Conservation (phyloP, 2,888 invertebrate species). For the Tenthredo distinguenda region DNA sequence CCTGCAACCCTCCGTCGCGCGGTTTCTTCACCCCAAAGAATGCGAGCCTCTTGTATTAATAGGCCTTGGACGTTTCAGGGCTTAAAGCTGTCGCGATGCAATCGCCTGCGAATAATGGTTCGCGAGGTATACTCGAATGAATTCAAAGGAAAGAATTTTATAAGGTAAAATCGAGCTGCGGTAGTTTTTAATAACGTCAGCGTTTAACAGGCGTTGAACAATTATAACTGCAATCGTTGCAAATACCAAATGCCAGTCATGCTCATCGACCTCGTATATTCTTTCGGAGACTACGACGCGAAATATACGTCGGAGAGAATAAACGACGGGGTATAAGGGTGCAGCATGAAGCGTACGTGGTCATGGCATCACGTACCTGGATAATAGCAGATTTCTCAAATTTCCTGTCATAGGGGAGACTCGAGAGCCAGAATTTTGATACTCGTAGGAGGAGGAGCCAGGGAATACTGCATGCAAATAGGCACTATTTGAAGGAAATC, state of each 20-base stretch:
- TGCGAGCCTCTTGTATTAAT: constrained; percentile 30
- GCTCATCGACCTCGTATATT: not conserved
- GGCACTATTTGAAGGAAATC: constrained; percentile 8
- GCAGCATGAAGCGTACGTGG: constrained; percentile 8
- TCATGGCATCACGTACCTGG: constrained; percentile 24
- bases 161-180: not conserved
- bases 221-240: not conserved
- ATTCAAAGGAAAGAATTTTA: not conserved
- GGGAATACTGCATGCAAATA: constrained; percentile 36
- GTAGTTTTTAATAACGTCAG: constrained; percentile 3
- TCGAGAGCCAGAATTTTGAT: constrained; percentile 30
- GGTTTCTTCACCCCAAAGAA: constrained; percentile 42
- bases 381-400: constrained; percentile 47
- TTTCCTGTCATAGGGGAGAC: constrained; percentile 6
- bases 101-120: constrained; percentile 16
- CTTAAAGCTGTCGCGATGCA: constrained; percentile 31
- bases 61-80: constrained; percentile 19
- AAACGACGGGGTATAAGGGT: not conserved
- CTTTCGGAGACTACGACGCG: not conserved
- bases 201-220: not conserved
- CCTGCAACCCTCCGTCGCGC: constrained; percentile 47
- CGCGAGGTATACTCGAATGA: constrained; percentile 1
- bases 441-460: not conserved
- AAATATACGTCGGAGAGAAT: constrained; percentile 7
- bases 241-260: not conserved